Conservation (phyloP, 2,797 vertebrate species). For the Silurus aristotelis region DNA sequence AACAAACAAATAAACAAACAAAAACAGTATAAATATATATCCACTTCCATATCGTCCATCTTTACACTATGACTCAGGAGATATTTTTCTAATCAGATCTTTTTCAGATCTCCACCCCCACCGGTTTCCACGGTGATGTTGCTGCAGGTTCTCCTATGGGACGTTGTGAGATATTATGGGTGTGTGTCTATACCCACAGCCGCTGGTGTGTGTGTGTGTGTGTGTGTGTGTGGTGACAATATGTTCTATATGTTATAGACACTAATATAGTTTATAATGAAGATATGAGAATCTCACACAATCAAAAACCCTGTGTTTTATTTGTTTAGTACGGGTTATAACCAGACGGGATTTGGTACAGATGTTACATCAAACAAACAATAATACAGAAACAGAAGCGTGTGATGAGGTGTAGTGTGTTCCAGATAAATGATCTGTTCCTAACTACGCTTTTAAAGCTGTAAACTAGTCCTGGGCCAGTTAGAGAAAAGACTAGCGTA, state of each 20-base stretch:
- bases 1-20: too few species aligned
- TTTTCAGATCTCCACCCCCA: background rate
- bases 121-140: background rate
- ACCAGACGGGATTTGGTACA: background rate
- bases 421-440: background rate
- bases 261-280: background rate
- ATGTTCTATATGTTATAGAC: background rate
- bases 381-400: background rate
- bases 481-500: background rate
- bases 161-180: background rate
- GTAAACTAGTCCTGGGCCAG: background rate
- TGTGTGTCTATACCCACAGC: background rate
- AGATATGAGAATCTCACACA: background rate
- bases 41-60: too few species aligned
- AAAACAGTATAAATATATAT: too few species aligned
- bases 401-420: background rate
- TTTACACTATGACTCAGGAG: background rate
- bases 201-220: too few species aligned
- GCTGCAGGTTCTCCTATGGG: background rate
- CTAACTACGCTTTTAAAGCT: background rate
- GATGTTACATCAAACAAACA: background rate
- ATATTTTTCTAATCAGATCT: background rate
- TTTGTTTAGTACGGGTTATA: too few species aligned
- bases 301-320: too few species aligned
- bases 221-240: background rate